phyloP scores from a whole-genome alignment of 2,113 vertebrate genomes.

The Brachypteracias leptosomus region DNA sequence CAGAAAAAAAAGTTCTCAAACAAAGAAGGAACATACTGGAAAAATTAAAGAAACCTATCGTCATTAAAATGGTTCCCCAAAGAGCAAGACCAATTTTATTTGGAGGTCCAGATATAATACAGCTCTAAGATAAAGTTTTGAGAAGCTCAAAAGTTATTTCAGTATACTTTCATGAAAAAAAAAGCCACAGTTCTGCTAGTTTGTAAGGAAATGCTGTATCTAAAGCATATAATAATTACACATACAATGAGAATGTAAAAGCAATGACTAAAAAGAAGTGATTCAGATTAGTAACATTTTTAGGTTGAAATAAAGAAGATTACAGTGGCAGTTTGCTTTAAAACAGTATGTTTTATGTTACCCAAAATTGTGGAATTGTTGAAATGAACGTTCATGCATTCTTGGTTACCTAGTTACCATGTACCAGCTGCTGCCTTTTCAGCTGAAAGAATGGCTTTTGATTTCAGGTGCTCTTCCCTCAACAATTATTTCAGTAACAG shows the following conservation, averaged over 20 bases:
- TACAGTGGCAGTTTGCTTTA: neutral
- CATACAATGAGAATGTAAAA: neutral
- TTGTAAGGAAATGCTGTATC: neutral
- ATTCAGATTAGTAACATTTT: neutral
- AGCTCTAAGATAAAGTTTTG: neutral
- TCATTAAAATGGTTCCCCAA: neutral
- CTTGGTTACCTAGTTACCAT: neutral
- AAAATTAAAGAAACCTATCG: neutral
- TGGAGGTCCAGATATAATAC: neutral
- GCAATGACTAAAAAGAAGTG: neutral
- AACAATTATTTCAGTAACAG: neutral
- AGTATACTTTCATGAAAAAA: neutral
- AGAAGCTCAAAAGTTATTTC: neutral
- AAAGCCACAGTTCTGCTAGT: neutral
- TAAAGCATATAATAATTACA: neutral
- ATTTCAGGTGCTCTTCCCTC: neutral
- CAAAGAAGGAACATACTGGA: neutral
- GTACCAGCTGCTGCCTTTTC: neutral
- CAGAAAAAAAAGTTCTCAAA: neutral
- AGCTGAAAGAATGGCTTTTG: neutral
- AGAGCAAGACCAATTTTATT: neutral
- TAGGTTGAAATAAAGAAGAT: neutral
- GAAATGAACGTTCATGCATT: neutral
- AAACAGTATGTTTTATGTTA: neutral
- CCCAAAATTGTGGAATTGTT: neutral